phyloP scores from a whole-genome alignment of 1,140 invertebrate species.

The Zeugodacus cucurbitae region DNA sequence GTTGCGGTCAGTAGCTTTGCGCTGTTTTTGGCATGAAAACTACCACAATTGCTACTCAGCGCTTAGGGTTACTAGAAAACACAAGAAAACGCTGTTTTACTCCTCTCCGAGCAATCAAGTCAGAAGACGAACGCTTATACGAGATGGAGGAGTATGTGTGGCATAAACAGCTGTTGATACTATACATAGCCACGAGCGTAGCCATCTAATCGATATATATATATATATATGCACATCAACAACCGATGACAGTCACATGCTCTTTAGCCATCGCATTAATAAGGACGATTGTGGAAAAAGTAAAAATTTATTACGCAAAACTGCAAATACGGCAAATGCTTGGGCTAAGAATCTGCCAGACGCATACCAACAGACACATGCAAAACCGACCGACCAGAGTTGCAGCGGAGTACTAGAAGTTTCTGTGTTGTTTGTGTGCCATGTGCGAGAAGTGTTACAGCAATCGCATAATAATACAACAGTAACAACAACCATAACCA shows the following conservation, averaged over 20 bases:
- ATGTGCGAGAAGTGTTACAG: neutral
- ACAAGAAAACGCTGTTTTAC: too few species aligned
- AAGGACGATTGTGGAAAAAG: slow-evolving; percentile 21
- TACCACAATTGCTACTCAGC: neutral
- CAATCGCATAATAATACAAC: slow-evolving; percentile 38
- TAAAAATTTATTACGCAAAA: slow-evolving; percentile 33
- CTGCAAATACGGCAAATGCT: slow-evolving; percentile 12
- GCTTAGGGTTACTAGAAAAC: neutral
- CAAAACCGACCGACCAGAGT: neutral
- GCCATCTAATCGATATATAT: too few species aligned
- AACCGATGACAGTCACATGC: neutral
- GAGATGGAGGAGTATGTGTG: too few species aligned
- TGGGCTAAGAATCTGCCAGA: neutral
- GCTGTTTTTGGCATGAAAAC: neutral
- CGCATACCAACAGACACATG: neutral
- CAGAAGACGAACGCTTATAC: too few species aligned
- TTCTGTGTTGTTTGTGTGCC: neutral
- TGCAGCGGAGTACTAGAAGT: too few species aligned
- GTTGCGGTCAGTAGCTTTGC: neutral
- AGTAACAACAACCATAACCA: slow-evolving; percentile 39
- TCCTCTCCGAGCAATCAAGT: too few species aligned
- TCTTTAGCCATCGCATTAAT: slow-evolving; percentile 1
- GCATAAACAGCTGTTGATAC: neutral
- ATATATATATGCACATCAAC: neutral
- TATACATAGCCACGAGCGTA: neutral